Evolutionary conservation across 2,113 vertebrate genomes (phyloP), one percentile per base, ranked within the genome.

Genomic region (Carassius auratus): DNA sequence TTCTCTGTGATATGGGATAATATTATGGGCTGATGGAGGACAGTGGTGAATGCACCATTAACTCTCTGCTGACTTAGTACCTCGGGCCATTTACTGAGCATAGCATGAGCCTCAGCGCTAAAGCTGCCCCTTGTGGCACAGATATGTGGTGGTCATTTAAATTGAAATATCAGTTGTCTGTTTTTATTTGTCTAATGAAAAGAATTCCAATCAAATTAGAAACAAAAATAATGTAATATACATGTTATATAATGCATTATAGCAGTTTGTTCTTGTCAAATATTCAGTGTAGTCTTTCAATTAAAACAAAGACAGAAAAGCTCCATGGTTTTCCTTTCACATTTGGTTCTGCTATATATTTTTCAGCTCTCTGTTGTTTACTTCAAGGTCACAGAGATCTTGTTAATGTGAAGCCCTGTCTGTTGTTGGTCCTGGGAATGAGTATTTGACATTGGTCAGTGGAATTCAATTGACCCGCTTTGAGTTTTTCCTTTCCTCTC

Each of bases 31-130:
- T 91, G 91, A 92, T 87, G 87, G 62, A 88, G 80, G 76, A 71
- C 87, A 76, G 64, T 75, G 64, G 77, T 81, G 83, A 90, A 91
- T 83, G 90, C 89, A 83, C 86, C 89, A 92, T 93, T 91, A 92
- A 87, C 75, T 89, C 81, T 73, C 15, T 79, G 74, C 78, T 85
- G 77, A 76, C 71, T 87, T 64, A 76, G 90, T 57, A 85, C 83
- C 30, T 75, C 73, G 7, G 48, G 84, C 38, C 13, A 85, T 50
- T 62, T 57, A 23, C 21, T 6, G 26, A 83, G 50, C 36, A 8
- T 57, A 73, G 42, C 23, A 52, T 62, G 69, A 73, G 45, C 55
- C 19, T 59, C 23, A 62, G 15, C 7, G 52, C 84, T 73, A 69
- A 80, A 61, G 14, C 55, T 71, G 76, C 76, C 69, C 38, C 77